phyloP scores from a whole-genome alignment of 1,140 invertebrate species.

The Limonius californicus region DNA sequence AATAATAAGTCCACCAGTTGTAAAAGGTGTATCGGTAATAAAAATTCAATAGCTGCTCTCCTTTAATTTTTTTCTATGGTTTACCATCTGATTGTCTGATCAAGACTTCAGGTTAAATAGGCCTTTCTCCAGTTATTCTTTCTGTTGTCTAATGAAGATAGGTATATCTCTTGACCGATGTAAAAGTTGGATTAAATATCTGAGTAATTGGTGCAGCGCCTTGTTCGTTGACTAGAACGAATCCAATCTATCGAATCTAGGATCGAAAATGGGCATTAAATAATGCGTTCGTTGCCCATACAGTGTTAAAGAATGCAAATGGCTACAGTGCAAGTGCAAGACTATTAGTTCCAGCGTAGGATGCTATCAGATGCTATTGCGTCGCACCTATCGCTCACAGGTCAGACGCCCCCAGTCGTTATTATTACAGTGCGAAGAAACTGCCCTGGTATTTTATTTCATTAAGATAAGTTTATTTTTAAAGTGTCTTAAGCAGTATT shows the following conservation, averaged over 20 bases:
- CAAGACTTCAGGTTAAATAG: too few species aligned
- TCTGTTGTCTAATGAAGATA: too few species aligned
- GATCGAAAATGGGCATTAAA: not conserved
- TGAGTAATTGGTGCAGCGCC: not conserved
- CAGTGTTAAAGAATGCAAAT: slow-evolving; percentile 26
- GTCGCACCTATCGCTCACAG: slow-evolving; percentile 24
- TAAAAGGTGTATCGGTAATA: too few species aligned
- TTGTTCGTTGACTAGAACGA: not conserved
- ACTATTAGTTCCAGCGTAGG: not conserved
- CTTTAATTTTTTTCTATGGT: too few species aligned
- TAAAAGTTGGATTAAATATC: not conserved
- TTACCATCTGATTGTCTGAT: too few species aligned
- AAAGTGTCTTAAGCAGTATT: slow-evolving; percentile 26
- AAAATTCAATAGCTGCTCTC: too few species aligned
- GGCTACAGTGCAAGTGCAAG: slow-evolving; percentile 1
- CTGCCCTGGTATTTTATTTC: slow-evolving; percentile 25
- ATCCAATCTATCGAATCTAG: not conserved
- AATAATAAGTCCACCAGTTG: too few species aligned
- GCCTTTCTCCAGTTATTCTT: too few species aligned
- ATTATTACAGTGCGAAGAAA: slow-evolving; percentile 14
- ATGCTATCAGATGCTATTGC: slow-evolving; percentile 18
- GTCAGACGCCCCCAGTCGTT: slow-evolving; percentile 22
- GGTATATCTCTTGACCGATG: too few species aligned
- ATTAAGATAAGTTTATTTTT: slow-evolving; percentile 31
- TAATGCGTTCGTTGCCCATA: slow-evolving; percentile 11